Evolutionary conservation across 2,113 vertebrate species (phyloP).

Genomic region (Amazona vittata): DNA sequence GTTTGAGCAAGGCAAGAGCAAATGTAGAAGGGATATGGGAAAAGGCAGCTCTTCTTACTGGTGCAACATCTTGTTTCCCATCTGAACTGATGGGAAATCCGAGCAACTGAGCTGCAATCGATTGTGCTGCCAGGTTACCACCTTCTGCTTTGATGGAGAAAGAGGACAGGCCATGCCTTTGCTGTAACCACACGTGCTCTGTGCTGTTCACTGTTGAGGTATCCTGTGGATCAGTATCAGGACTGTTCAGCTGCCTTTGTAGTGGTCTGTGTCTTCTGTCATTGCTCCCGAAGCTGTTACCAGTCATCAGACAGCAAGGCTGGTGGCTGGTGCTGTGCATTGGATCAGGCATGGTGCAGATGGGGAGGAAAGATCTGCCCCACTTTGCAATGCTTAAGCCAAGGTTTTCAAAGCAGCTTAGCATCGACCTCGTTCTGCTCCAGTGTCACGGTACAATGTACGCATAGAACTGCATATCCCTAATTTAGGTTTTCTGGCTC

Average conservation of each 20-base stretch:
- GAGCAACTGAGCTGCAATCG: not conserved
- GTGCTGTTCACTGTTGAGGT: not conserved
- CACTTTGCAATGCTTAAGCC: not conserved
- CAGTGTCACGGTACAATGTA: not conserved
- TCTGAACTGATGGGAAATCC: not conserved
- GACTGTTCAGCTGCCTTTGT: not conserved
- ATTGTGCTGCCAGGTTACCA: not conserved
- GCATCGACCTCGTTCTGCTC: not conserved
- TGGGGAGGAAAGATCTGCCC: not conserved
- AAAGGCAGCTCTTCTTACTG: not conserved
- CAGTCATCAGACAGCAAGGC: rapidly evolving
- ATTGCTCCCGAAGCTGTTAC: not conserved
- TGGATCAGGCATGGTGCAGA: not conserved
- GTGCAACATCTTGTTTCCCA: not conserved
- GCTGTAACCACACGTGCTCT: not conserved
- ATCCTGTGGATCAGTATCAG: not conserved
- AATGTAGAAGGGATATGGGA: not conserved
- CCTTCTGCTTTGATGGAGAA: not conserved
- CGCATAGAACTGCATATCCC: not conserved
- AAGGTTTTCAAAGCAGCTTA: not conserved
- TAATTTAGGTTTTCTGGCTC: constrained; percentile 5
- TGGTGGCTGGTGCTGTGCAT: not conserved
- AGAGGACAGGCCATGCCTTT: not conserved
- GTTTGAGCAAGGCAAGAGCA: not conserved
- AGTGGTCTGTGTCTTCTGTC: not conserved